Base-by-base conservation (phyloP, 1,140 invertebrate species). In the Brachionus asplanchnoidis region DNA sequence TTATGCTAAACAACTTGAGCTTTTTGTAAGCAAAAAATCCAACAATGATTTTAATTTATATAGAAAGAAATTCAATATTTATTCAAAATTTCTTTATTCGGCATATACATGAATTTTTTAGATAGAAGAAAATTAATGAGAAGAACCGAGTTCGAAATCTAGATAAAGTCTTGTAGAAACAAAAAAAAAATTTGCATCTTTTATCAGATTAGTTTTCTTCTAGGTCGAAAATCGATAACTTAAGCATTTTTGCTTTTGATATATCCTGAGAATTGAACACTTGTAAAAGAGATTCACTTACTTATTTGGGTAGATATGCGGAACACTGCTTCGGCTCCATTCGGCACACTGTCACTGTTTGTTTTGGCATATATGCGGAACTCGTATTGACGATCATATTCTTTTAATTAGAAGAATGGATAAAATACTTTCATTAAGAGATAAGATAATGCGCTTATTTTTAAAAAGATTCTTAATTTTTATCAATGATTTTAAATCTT, bases 261-360 rank as follows among this genome's bases (percentile, higher is more conserved):
- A 75, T 70, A 40, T 70, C 12, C 53, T 36, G 11, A 70, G 66
- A 32, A n/a, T 36, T 36, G 36, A 32, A 66, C 17, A 77, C 23
- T 23, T 32, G 36, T 42, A 32, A 78, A 78, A 78, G 0, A 50
- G 11, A 28, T 17, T n/a, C 14, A 28, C 79, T 65, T 44, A 82
- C 79, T 82, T 68, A 56, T 65, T 60, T 82, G 79, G 9, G 79
- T 82, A 28, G 79, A 82, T 40, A 82, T 82, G 36, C 79, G 53
- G 42, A 32, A 82, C 7, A 44, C 36, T 20, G 79, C 79, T 40
- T 82, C 79, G 36, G 32, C 50, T 11, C 79, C 79, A 42, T 82
- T 42, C n/a, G 26, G 32, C 40, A 44, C 60, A 46, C 46, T 46
- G 36, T 20, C 26, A 36, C 60, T 44, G 12, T 17, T 65, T 46